Conservation (phyloP, 2,797 vertebrate genomes). For the Heterohyrax brucei region DNA sequence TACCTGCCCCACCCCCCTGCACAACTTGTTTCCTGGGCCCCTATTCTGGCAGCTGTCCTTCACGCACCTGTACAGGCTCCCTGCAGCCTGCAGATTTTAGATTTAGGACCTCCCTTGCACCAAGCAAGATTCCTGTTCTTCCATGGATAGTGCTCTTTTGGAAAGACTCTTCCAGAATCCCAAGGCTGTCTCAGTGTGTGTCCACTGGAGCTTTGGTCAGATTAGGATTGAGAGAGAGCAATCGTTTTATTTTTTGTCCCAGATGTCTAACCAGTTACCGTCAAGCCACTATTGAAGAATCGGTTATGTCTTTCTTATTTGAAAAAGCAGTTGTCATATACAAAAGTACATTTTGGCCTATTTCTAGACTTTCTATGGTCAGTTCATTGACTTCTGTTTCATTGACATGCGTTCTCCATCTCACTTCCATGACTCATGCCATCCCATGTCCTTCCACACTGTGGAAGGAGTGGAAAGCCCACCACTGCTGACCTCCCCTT, state of each 20-base stretch:
- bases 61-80: no score
- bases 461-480: not conserved
- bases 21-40: not conserved
- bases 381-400: no score
- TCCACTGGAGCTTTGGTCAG: not conserved
- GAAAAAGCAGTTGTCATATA: no score
- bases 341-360: no score
- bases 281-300: no score
- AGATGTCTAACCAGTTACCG: no score
- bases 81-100: not conserved
- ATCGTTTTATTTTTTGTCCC: no score
- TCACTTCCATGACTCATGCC: no score
- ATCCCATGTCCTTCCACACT: no score
- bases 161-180: not conserved
- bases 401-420: no score
- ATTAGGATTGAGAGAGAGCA: not conserved
- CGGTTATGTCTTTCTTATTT: no score
- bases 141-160: not conserved
- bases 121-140: not conserved
- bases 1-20: not conserved
- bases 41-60: not conserved
- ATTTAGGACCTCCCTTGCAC: not conserved
- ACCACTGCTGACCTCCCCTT: not conserved
- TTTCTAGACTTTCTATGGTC: no score
- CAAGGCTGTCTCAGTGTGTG: not conserved